phyloP scores from a whole-genome alignment of 1,140 invertebrate genomes.

The Trichonephila clavipes region DNA sequence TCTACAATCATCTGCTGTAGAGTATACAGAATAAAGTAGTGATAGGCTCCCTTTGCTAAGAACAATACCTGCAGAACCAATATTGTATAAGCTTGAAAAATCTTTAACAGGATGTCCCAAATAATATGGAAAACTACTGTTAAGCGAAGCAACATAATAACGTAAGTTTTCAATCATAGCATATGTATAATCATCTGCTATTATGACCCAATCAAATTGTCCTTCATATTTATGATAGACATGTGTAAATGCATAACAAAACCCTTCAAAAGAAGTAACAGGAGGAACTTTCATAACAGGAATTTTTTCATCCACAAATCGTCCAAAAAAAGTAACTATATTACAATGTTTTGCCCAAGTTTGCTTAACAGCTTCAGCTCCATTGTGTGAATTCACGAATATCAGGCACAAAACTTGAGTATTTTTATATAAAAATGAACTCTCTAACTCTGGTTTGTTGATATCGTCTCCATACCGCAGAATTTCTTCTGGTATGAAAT shows the following conservation, averaged over 20 bases:
- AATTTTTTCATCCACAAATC: slow-evolving; percentile 77
- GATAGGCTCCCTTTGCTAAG: slow-evolving; percentile 75
- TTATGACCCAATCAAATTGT: slow-evolving; percentile 81
- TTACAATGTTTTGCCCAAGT: slow-evolving; percentile 79
- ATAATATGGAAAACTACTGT: slow-evolving; percentile 76
- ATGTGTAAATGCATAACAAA: slow-evolving; percentile 77
- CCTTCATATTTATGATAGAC: slow-evolving; percentile 76
- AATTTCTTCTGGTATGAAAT: slow-evolving; percentile 74
- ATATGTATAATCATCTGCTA: slow-evolving; percentile 81
- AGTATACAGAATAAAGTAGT: slow-evolving; percentile 55
- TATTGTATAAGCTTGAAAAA: slow-evolving; percentile 78
- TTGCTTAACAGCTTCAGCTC: slow-evolving; percentile 77
- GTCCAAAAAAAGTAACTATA: slow-evolving; percentile 77
- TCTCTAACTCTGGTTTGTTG: slow-evolving; percentile 45
- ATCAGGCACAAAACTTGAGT: slow-evolving; percentile 78
- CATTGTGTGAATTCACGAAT: slow-evolving; percentile 76
- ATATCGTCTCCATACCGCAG: slow-evolving; percentile 53
- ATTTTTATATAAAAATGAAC: slow-evolving; percentile 70
- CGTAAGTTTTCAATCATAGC: slow-evolving; percentile 81
- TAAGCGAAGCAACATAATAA: slow-evolving; percentile 78
- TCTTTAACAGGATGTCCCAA: slow-evolving; percentile 78
- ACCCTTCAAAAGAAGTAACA: slow-evolving; percentile 71
- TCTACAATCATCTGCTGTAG: slow-evolving; percentile 49
- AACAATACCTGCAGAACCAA: slow-evolving; percentile 77
- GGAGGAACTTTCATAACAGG: slow-evolving; percentile 77